These are phyloP conservation scores for Probosciger aterrimus DNA, from an alignment of 2,113 vertebrate species.

Conservation along the genomic window DNA sequence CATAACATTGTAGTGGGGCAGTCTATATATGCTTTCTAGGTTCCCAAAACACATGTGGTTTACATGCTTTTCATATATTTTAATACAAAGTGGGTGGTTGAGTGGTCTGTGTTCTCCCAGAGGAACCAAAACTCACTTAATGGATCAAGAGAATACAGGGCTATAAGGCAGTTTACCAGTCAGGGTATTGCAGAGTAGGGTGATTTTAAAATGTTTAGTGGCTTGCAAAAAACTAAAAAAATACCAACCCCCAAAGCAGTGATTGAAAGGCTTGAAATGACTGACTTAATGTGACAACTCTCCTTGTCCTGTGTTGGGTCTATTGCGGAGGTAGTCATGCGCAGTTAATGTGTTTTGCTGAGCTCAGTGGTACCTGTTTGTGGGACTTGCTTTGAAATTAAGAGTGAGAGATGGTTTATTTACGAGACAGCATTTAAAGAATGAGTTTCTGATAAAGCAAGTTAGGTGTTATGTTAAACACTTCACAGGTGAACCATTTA, in stretches of 20 bases:
- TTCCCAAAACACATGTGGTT: conserved; percentile 16
- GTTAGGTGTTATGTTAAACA: conserved; percentile 64
- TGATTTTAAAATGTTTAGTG: conserved; percentile 5
- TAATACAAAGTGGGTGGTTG: conserved; percentile 43
- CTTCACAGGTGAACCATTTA: conserved; percentile 59
- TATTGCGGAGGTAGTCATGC: not conserved
- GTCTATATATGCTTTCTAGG: not conserved
- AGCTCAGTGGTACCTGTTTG: not conserved
- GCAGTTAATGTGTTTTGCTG: not conserved
- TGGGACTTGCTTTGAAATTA: conserved; percentile 16
- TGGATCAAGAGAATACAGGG: conserved; percentile 3
- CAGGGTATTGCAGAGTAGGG: not conserved
- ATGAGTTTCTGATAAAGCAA: conserved; percentile 27
- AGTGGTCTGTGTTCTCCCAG: not conserved
- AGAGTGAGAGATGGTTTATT: conserved; percentile 30
- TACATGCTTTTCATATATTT: conserved; percentile 23
- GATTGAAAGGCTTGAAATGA: conserved; percentile 19
- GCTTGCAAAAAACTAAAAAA: not conserved
- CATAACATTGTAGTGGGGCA: not conserved
- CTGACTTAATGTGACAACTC: not conserved
- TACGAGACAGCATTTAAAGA: conserved; percentile 42
- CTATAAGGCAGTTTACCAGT: not conserved
- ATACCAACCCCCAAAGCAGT: not conserved
- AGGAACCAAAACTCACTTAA: conserved; percentile 7
- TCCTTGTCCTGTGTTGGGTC: not conserved